Evolutionary conservation across 2,113 vertebrate species (phyloP), one percentile per base, ranked within the genome.

Genomic region (Lepidothrix coronata): DNA sequence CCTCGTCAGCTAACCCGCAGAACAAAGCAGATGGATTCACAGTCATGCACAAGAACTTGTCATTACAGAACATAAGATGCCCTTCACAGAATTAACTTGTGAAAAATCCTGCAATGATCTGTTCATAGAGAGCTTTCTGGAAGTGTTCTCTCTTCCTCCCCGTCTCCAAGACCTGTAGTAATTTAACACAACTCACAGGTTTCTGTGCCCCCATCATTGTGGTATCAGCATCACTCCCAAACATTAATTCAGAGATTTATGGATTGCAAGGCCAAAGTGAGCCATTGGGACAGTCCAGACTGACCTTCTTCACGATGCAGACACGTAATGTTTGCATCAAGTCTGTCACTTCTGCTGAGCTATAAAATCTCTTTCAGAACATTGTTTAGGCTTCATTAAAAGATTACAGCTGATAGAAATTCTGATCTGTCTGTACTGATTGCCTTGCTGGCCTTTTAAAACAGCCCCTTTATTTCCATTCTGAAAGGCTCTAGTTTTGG

Each of bases 61-160:
- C 91, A 82, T 85, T 93, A 88, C 72, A 88, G 85, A 95, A 80
- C 90, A 71, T 66, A 93, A 91, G 91, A 94, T 75, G 90, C 75
- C 94, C 88, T 97, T 96, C 88, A 91, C 85, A 95, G 90, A 83
- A 95, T 88, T 88, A 93, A 59, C 75, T 91, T 61, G 82, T 67
- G 90, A 88, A 57, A 93, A 83, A 93, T 51, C 46, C 4, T 52
- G 76, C 84, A 48, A 12, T 30, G 85, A 91, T 90, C 49, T 54
- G 54, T 66, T 95, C 71, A 37, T 27, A 61, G 76, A 71, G 43
- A 55, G 54, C 54, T 93, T 62, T 18, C 54, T 79, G 77, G 57
- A 90, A 95, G 67, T 25, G 2, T 44, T 66, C 49, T 35, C 14
- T 52, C 21, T 4, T n/a, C 48, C 63, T 19, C 46, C 67, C 44